phyloP scores from a whole-genome alignment of 2,888 invertebrate genomes.

The Galeruca laticollis region DNA sequence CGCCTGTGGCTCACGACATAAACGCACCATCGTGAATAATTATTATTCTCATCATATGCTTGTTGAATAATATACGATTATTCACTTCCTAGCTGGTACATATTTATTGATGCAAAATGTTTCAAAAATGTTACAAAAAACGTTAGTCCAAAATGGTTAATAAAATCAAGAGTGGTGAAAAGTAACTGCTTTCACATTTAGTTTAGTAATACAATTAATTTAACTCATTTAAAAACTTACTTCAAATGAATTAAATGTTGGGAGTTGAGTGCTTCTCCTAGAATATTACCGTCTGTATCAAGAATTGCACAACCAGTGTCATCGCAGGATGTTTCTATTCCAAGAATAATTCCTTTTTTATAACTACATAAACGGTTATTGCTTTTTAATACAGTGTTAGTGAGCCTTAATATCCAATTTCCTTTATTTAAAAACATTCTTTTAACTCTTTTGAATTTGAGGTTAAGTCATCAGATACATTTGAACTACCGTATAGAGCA shows the following conservation, averaged over 20 bases:
- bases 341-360: conserved; percentile 72
- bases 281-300: conserved; percentile 75
- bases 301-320: conserved; percentile 95
- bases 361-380: conserved; percentile 24
- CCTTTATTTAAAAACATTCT: not conserved
- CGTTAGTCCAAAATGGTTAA: no score
- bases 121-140: no score
- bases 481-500: not conserved
- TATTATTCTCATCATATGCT: no score
- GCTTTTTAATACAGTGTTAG: not conserved
- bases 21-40: no score
- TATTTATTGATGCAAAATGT: no score
- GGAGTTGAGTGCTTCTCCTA: conserved; percentile 85
- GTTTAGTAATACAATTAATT: not conserved
- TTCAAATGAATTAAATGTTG: conserved; percentile 82
- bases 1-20: no score
- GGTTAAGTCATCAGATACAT: not conserved
- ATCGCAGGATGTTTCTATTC: conserved; percentile 98
- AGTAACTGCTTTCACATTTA: no score
- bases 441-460: not conserved
- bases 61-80: no score
- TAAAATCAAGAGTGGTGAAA: no score
- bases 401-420: not conserved
- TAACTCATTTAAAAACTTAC: conserved; percentile 66
- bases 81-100: no score